These are phyloP conservation scores for Peromyscus eremicus DNA, from an alignment of 2,797 vertebrate genomes.

Conservation along the genomic window DNA sequence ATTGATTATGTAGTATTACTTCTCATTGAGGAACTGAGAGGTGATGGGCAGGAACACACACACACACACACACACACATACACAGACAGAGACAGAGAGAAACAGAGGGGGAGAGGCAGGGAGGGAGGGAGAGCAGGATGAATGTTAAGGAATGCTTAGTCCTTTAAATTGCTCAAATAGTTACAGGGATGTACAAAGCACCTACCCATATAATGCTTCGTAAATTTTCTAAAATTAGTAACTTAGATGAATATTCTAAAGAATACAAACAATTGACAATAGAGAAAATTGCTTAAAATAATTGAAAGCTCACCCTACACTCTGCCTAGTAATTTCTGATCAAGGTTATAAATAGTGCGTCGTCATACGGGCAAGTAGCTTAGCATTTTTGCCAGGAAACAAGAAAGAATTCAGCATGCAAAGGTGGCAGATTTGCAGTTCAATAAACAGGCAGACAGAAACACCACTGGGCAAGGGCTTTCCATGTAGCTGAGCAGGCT, in stretches of 20 bases:
- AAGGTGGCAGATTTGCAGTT: constrained; percentile 68
- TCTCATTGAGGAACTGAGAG: neutral
- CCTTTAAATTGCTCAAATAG: neutral
- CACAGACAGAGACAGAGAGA: neutral
- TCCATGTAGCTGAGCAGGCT: constrained; percentile 80
- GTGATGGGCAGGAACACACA: neutral
- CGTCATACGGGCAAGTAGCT: constrained; percentile 11
- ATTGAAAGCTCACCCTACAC: constrained; percentile 28
- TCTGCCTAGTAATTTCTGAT: constrained; percentile 50
- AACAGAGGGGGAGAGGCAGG: too few species aligned
- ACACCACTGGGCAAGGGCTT: constrained; percentile 57
- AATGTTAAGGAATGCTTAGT: neutral
- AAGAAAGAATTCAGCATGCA: constrained; percentile 70
- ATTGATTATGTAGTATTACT: neutral
- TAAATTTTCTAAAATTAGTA: neutral
- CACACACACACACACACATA: neutral
- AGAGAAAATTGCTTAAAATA: constrained; percentile 47
- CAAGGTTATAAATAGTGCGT: constrained; percentile 13
- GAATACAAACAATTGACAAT: neutral
- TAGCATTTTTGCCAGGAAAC: constrained; percentile 57
- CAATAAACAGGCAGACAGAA: constrained; percentile 81
- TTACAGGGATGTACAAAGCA: neutral
- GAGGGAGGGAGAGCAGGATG: neutral
- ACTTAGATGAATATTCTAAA: constrained; percentile 27
- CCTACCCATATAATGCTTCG: neutral